phyloP scores from a whole-genome alignment of 2,797 vertebrate species.

The Helarctos malayanus region DNA sequence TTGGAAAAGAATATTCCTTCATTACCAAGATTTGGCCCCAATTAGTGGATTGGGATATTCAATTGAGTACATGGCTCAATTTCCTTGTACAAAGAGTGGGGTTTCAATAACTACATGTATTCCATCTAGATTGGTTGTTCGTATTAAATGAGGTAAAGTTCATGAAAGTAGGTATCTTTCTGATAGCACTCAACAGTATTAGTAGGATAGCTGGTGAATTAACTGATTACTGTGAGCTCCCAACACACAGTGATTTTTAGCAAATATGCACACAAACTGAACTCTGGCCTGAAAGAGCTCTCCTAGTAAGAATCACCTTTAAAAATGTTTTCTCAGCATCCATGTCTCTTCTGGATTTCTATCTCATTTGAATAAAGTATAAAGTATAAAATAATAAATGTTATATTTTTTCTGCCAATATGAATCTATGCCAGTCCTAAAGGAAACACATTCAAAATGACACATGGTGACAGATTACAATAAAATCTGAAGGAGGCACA shows the following conservation, averaged over 20 bases:
- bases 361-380: slow-evolving; percentile 24
- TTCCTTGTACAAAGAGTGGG: background rate
- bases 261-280: background rate
- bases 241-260: background rate
- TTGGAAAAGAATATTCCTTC: background rate
- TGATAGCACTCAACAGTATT: background rate
- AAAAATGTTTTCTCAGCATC: background rate
- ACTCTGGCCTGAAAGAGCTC: background rate
- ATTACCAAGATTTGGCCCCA: background rate
- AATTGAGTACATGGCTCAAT: background rate
- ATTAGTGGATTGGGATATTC: background rate
- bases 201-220: background rate
- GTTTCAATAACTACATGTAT: background rate
- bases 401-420: slow-evolving; percentile 61
- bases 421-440: slow-evolving; percentile 19
- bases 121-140: background rate
- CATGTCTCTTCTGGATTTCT: background rate
- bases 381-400: slow-evolving; percentile 74
- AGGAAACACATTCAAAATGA: slow-evolving; percentile 72
- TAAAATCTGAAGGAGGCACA: slow-evolving; percentile 76
- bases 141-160: slow-evolving; percentile 7
- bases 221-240: background rate
- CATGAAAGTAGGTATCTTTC: background rate
- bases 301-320: background rate
- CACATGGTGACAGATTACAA: slow-evolving; percentile 79